Base-by-base conservation (phyloP, 2,113 vertebrate species). In the Poeciliopsis turrubarensis region DNA sequence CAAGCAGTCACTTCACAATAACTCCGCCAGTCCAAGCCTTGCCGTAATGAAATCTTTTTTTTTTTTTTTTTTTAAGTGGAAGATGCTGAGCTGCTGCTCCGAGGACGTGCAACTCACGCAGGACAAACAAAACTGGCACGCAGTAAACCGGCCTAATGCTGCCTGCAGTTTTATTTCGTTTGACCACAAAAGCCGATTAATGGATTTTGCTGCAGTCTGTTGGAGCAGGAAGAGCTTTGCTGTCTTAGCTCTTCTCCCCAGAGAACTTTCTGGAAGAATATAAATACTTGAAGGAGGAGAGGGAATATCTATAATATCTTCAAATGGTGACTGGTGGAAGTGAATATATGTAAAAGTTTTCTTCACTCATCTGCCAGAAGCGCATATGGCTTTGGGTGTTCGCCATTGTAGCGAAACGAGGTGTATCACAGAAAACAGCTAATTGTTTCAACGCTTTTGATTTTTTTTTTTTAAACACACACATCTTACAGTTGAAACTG, bases 151-250 rank as follows among this genome's bases (percentile, higher is more conserved):
- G 84, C 81, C 86, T 81, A 73, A 91, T 92, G 87, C 82, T 30
- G 72, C 72, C 82, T 77, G 80, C 66, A 32, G 91, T 80, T 93
- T 91, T 92, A 93, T 93, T 92, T 79, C 82, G 72, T 92, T 90
- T 91, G 92, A 86, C 91, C 87, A 92, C 86, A 78, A 91, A 91
- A 94, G 91, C 91, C 87, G 91, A 93, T 93, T 93, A 93, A 88
- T 63, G 92, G 92, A 92, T 94, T 93, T 87, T 82, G 76, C 77
- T 83, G 80, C 73, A 72, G 84, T 79, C 73, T 85, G 76, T 75
- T 68, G 30, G 76, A 81, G 81, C 75, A 41, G 79, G 85, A 82
- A 80, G 74, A 82, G 86, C 51, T 71, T 69, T 84, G 77, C 79
- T 61, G 81, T 84, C 91, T 92, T 91, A 91, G 89, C 77, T 37